These are phyloP conservation scores for Apotomis betuletana DNA, from an alignment of 2,888 invertebrate genomes.

Conservation along the genomic window DNA sequence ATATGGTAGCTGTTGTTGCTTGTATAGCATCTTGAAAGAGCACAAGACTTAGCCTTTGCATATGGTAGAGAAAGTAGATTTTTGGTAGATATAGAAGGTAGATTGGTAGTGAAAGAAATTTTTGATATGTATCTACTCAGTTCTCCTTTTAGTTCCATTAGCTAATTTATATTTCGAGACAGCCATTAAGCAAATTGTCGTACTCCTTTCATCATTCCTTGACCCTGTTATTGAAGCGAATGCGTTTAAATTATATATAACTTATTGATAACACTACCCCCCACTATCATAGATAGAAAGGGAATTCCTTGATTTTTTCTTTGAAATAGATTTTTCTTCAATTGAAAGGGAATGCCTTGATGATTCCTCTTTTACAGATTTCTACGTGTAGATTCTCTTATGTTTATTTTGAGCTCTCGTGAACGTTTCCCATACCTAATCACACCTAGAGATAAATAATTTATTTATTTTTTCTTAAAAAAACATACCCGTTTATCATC, in stretches of 20 bases:
- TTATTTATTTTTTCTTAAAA: slow-evolving; percentile 45
- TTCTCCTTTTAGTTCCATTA: not conserved
- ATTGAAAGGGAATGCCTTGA: too few relatives aligned
- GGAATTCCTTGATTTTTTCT: slow-evolving; percentile 18
- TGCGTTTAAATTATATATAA: slow-evolving; percentile 3
- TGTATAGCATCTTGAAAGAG: too few relatives aligned
- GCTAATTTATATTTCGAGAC: not conserved
- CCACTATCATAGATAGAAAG: slow-evolving; percentile 4
- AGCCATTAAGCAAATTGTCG: slow-evolving; percentile 4
- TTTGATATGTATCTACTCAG: not conserved
- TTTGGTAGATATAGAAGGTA: too few relatives aligned
- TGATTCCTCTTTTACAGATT: not conserved
- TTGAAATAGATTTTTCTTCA: too few relatives aligned
- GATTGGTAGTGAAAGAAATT: too few relatives aligned
- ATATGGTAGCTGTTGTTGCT: too few relatives aligned
- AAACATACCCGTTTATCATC: slow-evolving; percentile 53
- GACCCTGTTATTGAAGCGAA: slow-evolving; percentile 25
- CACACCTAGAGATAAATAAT: slow-evolving; percentile 3
- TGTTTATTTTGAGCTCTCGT: not conserved
- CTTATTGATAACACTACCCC: slow-evolving; percentile 34
- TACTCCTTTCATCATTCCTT: slow-evolving; percentile 29
- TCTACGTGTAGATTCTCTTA: not conserved
- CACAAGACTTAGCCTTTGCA: too few relatives aligned
- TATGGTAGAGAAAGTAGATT: too few relatives aligned
- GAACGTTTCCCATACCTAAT: not conserved